Conservation (phyloP, 2,797 vertebrate species). For the Aplochiton taeniatus region DNA sequence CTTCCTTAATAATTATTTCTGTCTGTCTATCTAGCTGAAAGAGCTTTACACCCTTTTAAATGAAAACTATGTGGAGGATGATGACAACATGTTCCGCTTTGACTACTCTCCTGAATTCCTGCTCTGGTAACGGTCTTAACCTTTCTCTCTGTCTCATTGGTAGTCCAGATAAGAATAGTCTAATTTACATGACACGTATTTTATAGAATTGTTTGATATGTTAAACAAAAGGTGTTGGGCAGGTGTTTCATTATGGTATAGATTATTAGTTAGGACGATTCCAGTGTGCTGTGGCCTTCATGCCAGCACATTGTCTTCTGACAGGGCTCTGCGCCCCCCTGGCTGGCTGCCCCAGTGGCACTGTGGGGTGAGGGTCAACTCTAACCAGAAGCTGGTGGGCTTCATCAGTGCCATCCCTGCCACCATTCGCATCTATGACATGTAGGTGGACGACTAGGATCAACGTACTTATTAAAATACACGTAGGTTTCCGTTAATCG, state of each 20-base stretch:
- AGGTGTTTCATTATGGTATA: too few species aligned
- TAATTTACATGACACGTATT: too few species aligned
- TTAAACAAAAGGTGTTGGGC: too few species aligned
- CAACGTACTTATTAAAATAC: background rate
- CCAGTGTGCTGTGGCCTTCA: too few species aligned
- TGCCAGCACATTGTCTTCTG: background rate
- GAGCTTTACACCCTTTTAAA: constrained; percentile 97
- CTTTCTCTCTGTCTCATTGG: too few species aligned
- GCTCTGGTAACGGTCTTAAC: constrained; percentile 85
- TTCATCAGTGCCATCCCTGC: constrained; percentile 99
- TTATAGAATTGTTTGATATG: too few species aligned
- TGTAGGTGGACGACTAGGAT: constrained; percentile 72
- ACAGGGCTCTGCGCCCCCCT: constrained; percentile 93
- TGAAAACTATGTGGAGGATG: constrained; percentile 98
- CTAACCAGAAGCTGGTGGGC: constrained; percentile 95
- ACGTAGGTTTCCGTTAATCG: background rate
- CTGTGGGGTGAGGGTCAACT: constrained; percentile 94
- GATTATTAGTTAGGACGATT: too few species aligned
- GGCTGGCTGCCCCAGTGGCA: constrained; percentile 99
- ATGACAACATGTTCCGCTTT: constrained; percentile 99
- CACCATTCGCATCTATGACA: constrained; percentile 90
- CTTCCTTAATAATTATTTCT: background rate
- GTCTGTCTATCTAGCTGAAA: constrained; percentile 81
- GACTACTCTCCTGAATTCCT: constrained; percentile 98
- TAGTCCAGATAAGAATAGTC: too few species aligned